Conservation (phyloP, 53 echinoderm and acorn worm species). For the Hippasteria phrygiana region DNA sequence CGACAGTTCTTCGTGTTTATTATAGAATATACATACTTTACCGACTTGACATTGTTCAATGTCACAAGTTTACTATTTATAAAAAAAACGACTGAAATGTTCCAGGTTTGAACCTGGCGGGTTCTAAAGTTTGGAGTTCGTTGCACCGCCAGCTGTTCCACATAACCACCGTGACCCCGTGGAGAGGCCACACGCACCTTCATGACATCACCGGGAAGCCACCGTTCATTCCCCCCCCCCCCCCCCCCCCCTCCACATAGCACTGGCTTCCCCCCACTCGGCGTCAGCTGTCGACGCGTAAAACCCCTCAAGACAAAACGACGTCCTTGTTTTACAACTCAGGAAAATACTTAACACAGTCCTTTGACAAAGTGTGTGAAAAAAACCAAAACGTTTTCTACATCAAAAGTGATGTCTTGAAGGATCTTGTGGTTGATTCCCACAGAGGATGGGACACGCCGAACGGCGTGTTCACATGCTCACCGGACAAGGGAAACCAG, state of each 20-base stretch:
- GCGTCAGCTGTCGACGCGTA: background rate
- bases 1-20: no score
- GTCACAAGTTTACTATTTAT: no score
- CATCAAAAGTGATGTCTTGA: constrained; percentile 42
- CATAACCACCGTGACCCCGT: background rate
- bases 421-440: constrained; percentile 29
- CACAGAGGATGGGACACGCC: background rate
- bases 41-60: no score
- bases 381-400: background rate
- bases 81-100: no score
- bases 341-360: background rate
- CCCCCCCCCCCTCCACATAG: background rate
- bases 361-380: background rate
- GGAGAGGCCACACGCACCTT: background rate
- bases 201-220: background rate
- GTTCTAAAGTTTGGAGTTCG: no score
- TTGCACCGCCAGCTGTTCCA: no score
- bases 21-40: no score
- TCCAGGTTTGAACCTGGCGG: no score
- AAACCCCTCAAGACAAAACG: background rate
- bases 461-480: constrained; percentile 41
- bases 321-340: constrained; percentile 7
- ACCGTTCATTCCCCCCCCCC: background rate
- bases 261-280: no score
- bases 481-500: constrained; percentile 7